phyloP scores from a whole-genome alignment of 2,888 invertebrate species.

The Vesta saturnalis region DNA sequence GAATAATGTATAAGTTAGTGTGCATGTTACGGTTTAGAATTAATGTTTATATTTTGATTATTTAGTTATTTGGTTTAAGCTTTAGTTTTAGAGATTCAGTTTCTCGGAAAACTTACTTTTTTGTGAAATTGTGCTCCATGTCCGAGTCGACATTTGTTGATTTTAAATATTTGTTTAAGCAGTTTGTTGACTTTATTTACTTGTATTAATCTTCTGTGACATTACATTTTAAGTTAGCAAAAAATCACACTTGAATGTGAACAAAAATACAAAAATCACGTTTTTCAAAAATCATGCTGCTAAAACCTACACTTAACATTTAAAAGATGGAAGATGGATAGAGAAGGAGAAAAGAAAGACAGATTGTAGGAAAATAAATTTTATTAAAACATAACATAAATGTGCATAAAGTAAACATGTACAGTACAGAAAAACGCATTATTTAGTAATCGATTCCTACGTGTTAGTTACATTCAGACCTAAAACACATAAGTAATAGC shows the following conservation, averaged over 20 bases:
- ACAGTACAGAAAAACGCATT: not conserved
- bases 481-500: constrained; percentile 19
- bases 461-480: constrained; percentile 18
- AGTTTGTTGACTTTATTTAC: constrained; percentile 38
- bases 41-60: constrained; percentile 25
- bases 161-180: constrained; percentile 29
- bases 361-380: constrained; percentile 37
- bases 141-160: constrained; percentile 13
- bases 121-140: constrained; percentile 19
- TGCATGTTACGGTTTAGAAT: constrained; percentile 17
- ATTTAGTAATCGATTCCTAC: not conserved
- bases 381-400: constrained; percentile 23
- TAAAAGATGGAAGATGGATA: not conserved
- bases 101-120: constrained; percentile 44
- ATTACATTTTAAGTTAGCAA: constrained; percentile 32
- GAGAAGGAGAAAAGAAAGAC: not conserved
- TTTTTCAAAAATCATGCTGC: constrained; percentile 33
- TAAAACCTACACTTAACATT: constrained; percentile 26
- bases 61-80: constrained; percentile 44
- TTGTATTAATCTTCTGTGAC: constrained; percentile 41
- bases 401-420: not conserved
- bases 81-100: constrained; percentile 36
- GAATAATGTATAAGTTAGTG: too few relatives aligned
- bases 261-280: constrained; percentile 39
- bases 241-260: constrained; percentile 44